phyloP scores from a whole-genome alignment of 2,888 invertebrate genomes.

The Norana najaformis region DNA sequence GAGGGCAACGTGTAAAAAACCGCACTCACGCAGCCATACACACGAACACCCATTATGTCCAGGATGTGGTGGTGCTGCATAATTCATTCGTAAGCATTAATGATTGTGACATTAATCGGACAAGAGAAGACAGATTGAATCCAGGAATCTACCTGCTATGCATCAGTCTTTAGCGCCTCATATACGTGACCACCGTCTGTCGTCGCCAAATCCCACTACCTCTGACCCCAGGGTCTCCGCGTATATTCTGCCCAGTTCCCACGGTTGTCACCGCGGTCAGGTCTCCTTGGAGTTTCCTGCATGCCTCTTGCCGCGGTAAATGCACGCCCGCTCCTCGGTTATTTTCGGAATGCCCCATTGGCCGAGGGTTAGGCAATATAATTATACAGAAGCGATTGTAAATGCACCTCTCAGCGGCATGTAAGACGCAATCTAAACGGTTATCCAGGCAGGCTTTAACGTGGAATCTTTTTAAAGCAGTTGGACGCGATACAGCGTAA shows the following conservation, averaged over 20 bases:
- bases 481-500: too few species aligned
- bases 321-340: neutral
- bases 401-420: neutral
- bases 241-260: neutral
- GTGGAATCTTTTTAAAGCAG: too few species aligned
- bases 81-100: neutral
- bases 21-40: neutral
- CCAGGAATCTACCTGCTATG: neutral
- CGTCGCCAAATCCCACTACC: neutral
- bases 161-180: neutral
- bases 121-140: neutral
- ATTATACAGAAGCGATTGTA: too few species aligned
- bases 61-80: constrained; percentile 13
- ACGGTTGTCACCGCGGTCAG: neutral
- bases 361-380: neutral
- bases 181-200: neutral
- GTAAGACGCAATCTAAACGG: too few species aligned
- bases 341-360: neutral
- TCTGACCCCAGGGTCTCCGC: neutral
- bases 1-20: neutral
- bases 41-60: too few species aligned
- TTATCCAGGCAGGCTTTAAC: too few species aligned
- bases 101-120: neutral
- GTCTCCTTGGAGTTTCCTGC: neutral
- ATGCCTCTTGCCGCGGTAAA: neutral